phyloP scores from a whole-genome alignment of 2,888 invertebrate species.

The Synergus umbraculus region DNA sequence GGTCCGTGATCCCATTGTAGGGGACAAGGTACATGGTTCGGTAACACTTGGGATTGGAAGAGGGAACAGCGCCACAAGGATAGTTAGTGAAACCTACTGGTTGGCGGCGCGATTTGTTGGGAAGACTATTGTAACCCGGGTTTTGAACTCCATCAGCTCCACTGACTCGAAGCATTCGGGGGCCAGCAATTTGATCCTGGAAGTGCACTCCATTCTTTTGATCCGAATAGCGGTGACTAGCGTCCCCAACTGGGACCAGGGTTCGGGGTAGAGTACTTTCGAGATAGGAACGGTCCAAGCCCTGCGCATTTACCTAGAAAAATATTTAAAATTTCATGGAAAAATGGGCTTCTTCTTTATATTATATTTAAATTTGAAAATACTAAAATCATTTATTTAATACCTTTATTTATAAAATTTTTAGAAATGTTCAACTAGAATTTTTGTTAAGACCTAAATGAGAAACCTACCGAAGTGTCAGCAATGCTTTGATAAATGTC shows the following conservation, averaged over 20 bases:
- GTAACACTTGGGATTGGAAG: slow-evolving; percentile 69
- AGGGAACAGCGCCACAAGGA: slow-evolving; percentile 62
- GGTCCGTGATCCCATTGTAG: slow-evolving; percentile 72
- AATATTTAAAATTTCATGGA: background rate
- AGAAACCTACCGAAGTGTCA: slow-evolving; percentile 65
- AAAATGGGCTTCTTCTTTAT: background rate
- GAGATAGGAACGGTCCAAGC: slow-evolving; percentile 60
- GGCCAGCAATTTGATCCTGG: slow-evolving; percentile 60
- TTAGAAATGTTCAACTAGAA: too few relatives aligned
- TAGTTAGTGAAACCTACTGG: slow-evolving; percentile 61
- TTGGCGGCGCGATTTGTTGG: slow-evolving; percentile 51
- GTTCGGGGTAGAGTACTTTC: slow-evolving; percentile 66
- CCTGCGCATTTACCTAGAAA: slow-evolving; percentile 25
- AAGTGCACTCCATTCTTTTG: slow-evolving; percentile 66
- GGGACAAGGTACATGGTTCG: slow-evolving; percentile 76
- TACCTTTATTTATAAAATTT: too few relatives aligned
- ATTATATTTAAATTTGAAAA: too few relatives aligned
- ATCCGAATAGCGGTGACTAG: slow-evolving; percentile 63
- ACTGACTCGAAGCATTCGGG: slow-evolving; percentile 66
- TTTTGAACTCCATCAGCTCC: slow-evolving; percentile 59
- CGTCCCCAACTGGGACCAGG: slow-evolving; percentile 46
- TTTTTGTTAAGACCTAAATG: background rate
- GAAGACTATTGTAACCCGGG: slow-evolving; percentile 63
- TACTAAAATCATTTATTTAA: too few relatives aligned
- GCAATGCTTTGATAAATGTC: slow-evolving; percentile 75